Percentiles rank a stretch among this genome's conserved stretches.
These are phyloP conservation scores for Erebia epiphron DNA, from an alignment of 2,888 invertebrate genomes.

Conservation along the genomic window DNA sequence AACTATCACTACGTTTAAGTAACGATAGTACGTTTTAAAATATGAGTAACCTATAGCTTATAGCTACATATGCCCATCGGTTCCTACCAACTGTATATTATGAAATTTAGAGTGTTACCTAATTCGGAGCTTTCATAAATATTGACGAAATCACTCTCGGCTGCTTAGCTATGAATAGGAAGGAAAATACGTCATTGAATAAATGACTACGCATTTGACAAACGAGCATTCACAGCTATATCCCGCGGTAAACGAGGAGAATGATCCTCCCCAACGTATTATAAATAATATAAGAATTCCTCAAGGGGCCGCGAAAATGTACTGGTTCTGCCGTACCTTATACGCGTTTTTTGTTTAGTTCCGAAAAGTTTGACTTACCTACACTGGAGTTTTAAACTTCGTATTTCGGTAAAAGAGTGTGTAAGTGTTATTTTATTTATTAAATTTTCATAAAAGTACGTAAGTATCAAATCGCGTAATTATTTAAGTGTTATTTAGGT, in stretches of 20 bases:
- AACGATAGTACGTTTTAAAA: no score
- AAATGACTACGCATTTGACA: slow-evolving; percentile 81
- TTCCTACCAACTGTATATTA: no score
- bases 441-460: background rate
- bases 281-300: slow-evolving; percentile 76
- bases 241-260: slow-evolving; percentile 75
- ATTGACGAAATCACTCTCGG: slow-evolving; percentile 42
- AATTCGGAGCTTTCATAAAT: slow-evolving; percentile 23
- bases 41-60: no score
- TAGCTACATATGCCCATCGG: no score
- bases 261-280: slow-evolving; percentile 79
- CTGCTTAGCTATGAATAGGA: slow-evolving; percentile 50
- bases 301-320: slow-evolving; percentile 69
- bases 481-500: background rate
- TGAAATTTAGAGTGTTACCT: background rate
- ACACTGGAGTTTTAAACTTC: slow-evolving; percentile 41
- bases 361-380: slow-evolving; percentile 36
- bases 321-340: slow-evolving; percentile 64
- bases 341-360: slow-evolving; percentile 52
- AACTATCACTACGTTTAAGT: no score
- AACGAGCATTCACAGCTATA: slow-evolving; percentile 79
- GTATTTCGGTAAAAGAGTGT: slow-evolving; percentile 17
- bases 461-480: no score
- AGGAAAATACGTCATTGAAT: slow-evolving; percentile 70
- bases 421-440: slow-evolving; percentile 8